phyloP scores from a whole-genome alignment of 2,888 invertebrate genomes.

The Boloria selene region DNA sequence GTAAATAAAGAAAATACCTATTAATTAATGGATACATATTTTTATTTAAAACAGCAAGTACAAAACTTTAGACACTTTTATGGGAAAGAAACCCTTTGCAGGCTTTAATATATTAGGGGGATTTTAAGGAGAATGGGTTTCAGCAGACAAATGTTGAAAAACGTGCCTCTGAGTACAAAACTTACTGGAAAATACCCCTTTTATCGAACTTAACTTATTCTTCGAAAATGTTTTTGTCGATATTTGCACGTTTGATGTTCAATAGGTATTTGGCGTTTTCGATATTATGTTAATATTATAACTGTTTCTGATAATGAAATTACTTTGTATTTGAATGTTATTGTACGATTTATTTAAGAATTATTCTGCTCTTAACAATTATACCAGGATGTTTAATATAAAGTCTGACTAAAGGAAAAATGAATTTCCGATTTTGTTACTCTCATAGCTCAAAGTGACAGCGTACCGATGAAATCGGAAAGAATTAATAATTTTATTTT shows the following conservation, averaged over 20 bases:
- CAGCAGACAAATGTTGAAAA: conserved; percentile 49
- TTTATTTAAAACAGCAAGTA: conserved; percentile 46
- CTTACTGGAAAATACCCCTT: conserved; percentile 48
- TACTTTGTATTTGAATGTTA: conserved; percentile 56
- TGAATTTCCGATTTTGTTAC: too few species aligned
- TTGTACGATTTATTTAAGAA: conserved; percentile 51
- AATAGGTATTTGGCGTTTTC: conserved; percentile 55
- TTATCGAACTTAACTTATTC: conserved; percentile 52
- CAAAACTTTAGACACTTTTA: conserved; percentile 58
- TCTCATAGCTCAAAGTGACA: too few species aligned
- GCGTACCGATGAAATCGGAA: too few species aligned
- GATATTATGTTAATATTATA: too few species aligned
- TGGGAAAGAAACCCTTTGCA: conserved; percentile 52
- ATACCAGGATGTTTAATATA: too few species aligned
- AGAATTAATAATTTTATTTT: too few species aligned
- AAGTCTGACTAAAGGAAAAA: too few species aligned
- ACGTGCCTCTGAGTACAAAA: conserved; percentile 48
- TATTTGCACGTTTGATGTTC: conserved; percentile 51
- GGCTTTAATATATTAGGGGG: conserved; percentile 57
- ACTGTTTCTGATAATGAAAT: too few species aligned
- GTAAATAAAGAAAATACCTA: conserved; percentile 61
- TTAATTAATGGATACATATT: conserved; percentile 60
- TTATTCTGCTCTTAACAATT: too few species aligned
- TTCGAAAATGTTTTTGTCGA: conserved; percentile 50
- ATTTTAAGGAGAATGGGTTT: conserved; percentile 53